phyloP scores from a whole-genome alignment of 2,113 vertebrate species.

The Seriola aureovittata region DNA sequence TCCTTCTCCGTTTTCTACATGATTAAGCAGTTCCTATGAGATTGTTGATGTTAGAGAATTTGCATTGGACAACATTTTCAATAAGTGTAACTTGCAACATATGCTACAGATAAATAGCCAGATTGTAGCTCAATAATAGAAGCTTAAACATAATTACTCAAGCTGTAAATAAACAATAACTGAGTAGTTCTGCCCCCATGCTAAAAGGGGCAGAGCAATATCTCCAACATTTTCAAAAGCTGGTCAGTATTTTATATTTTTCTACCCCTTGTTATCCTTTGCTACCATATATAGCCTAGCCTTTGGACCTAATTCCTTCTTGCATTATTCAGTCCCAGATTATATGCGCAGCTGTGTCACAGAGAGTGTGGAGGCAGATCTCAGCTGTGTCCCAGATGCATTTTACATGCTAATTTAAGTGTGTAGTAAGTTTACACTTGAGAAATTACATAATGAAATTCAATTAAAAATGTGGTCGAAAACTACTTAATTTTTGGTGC shows the following conservation, averaged over 20 bases:
- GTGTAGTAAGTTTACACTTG: not conserved
- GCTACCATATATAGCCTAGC: not conserved
- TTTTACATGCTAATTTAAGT: conserved; percentile 24
- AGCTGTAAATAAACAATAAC: not conserved
- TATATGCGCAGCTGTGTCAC: conserved; percentile 4
- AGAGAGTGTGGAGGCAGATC: conserved; percentile 1
- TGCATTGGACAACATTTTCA: not conserved
- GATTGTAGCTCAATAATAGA: not conserved
- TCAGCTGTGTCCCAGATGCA: conserved; percentile 34
- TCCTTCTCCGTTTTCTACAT: not conserved
- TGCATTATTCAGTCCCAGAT: conserved; percentile 2
- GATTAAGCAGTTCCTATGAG: not conserved
- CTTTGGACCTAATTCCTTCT: conserved; percentile 19
- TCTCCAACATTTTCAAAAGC: not conserved
- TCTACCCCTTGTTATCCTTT: not conserved
- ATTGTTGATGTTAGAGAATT: not conserved
- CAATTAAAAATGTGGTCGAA: not conserved
- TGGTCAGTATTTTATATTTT: not conserved
- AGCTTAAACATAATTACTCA: not conserved
- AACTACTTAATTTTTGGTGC: conserved; percentile 16
- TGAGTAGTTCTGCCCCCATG: not conserved
- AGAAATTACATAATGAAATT: conserved; percentile 18
- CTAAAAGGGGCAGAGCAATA: not conserved
- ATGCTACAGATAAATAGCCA: not conserved
- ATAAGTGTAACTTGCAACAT: not conserved